phyloP scores from a whole-genome alignment of 2,888 invertebrate genomes.

The Hedya salicella region DNA sequence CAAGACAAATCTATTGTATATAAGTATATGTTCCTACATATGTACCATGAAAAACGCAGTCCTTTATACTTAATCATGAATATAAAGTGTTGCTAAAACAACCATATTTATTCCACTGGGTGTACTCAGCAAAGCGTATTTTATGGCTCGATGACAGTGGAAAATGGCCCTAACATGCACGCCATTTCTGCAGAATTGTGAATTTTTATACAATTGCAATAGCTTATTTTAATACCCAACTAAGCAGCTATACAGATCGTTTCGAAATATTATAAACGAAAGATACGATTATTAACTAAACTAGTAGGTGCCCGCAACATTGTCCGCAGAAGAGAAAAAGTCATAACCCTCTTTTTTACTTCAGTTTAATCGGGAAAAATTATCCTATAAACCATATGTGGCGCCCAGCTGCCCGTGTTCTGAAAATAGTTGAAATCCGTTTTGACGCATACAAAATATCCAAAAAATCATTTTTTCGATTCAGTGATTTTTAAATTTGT shows the following conservation, averaged over 20 bases:
- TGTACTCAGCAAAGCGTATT: constrained; percentile 7
- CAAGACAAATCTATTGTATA: neutral
- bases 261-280: neutral
- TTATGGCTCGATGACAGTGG: constrained; percentile 19
- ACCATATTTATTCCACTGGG: constrained; percentile 2
- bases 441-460: too few species aligned
- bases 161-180: neutral
- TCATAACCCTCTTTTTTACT: too few species aligned
- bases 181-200: neutral
- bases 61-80: neutral
- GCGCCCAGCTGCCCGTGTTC: too few species aligned
- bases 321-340: too few species aligned
- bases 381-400: too few species aligned
- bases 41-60: neutral
- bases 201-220: neutral
- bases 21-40: too few species aligned
- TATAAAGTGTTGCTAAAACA: neutral
- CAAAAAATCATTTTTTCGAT: too few species aligned
- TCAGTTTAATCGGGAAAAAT: too few species aligned
- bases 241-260: neutral
- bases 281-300: too few species aligned
- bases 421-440: too few species aligned
- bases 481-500: too few species aligned
- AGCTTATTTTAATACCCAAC: neutral
- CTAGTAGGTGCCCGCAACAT: too few species aligned